Evolutionary conservation across 2,113 vertebrate species (phyloP).

Genomic region (Myiopsitta monachus): DNA sequence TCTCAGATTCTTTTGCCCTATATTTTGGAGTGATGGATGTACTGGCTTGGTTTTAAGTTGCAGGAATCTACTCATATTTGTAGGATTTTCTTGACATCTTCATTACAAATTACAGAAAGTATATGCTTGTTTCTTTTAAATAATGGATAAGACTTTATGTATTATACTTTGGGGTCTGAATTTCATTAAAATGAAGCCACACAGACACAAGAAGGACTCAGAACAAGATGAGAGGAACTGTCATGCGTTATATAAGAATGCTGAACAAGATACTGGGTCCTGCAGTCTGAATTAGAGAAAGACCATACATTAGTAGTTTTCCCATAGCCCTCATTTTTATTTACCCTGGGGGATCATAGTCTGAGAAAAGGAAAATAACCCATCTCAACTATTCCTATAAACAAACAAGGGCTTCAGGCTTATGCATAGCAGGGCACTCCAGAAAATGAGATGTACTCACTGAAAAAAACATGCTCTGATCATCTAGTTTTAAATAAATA

Average conservation of each 20-base stretch:
- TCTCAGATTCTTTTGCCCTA: background rate
- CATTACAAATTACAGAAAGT: conserved; percentile 33
- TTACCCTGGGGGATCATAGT: conserved; percentile 44
- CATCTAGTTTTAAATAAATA: conserved; percentile 61
- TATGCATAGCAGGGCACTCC: background rate
- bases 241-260: conserved; percentile 42
- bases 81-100: background rate
- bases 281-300: background rate
- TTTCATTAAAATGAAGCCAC: conserved; percentile 41
- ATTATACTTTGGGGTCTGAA: conserved; percentile 24
- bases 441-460: conserved; percentile 48
- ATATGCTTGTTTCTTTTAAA: conserved; percentile 39
- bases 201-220: background rate
- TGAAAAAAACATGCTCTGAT: background rate
- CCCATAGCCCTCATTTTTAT: conserved; percentile 53
- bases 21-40: background rate
- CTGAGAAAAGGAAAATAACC: background rate
- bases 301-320: background rate
- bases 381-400: conserved; percentile 6
- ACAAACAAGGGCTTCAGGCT: conserved; percentile 14
- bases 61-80: background rate
- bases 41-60: background rate
- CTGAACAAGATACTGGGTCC: conserved; percentile 6
- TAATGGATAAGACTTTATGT: conserved; percentile 54
- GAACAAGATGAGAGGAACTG: conserved; percentile 43